phyloP scores from a whole-genome alignment of 2,888 invertebrate genomes.

The Magallana nippona region DNA sequence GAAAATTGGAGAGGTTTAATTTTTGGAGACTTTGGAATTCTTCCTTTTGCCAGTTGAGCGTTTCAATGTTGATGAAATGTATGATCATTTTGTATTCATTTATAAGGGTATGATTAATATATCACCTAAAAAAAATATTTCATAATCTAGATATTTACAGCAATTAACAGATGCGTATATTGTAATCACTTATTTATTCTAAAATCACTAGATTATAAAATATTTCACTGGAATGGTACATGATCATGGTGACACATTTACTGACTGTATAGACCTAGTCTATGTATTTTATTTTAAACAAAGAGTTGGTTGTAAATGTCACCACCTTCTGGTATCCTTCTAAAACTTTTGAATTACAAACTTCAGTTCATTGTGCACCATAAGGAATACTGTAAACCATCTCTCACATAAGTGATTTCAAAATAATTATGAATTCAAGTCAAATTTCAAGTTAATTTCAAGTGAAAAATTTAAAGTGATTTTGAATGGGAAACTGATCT shows the following conservation, averaged over 20 bases:
- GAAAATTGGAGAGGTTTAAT: too few relatives aligned
- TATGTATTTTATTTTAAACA: background rate
- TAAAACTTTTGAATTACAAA: constrained; percentile 18
- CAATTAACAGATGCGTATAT: background rate
- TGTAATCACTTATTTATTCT: background rate
- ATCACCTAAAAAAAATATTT: constrained; percentile 11
- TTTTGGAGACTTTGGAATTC: too few relatives aligned
- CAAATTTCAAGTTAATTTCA: background rate
- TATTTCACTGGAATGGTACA: constrained; percentile 22
- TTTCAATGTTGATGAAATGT: background rate
- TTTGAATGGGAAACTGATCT: too few relatives aligned
- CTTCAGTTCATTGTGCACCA: constrained; percentile 13
- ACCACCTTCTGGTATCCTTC: constrained; percentile 22
- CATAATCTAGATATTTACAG: background rate
- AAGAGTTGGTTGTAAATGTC: background rate
- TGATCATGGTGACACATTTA: constrained; percentile 2
- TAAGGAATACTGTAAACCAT: constrained; percentile 8
- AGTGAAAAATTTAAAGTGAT: background rate
- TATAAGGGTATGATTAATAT: constrained; percentile 20
- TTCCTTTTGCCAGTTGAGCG: too few relatives aligned
- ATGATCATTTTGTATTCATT: constrained; percentile 13
- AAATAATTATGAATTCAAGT: background rate
- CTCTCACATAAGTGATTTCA: background rate
- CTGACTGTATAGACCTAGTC: background rate
- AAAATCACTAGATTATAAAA: constrained; percentile 25